Evolutionary conservation across 2,888 invertebrate genomes (phyloP).

Genomic region (Miltochrista miniata): DNA sequence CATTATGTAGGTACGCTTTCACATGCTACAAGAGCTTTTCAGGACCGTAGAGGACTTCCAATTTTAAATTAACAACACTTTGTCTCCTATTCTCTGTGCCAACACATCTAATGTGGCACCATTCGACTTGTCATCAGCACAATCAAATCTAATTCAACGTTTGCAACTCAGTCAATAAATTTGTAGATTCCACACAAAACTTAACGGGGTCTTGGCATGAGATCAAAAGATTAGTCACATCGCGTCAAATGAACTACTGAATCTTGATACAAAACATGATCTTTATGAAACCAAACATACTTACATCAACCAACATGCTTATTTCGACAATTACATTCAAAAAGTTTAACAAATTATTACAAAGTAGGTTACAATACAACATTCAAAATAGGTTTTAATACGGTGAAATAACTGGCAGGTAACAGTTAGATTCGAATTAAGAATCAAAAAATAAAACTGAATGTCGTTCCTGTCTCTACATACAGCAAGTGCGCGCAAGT

Average conservation of each 20-base stretch:
- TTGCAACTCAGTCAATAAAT: constrained; percentile 30
- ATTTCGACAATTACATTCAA: neutral
- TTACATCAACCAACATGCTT: neutral
- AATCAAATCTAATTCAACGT: constrained; percentile 33
- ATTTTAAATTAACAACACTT: constrained; percentile 26
- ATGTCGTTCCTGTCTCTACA: constrained; percentile 63
- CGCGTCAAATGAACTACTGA: constrained; percentile 20
- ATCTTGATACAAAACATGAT: neutral
- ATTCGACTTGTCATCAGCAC: constrained; percentile 12
- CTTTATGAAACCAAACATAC: neutral
- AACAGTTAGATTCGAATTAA: constrained; percentile 55
- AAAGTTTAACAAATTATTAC: neutral
- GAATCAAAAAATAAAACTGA: constrained; percentile 65
- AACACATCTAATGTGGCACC: constrained; percentile 1
- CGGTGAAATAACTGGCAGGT: constrained; percentile 51
- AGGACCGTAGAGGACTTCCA: constrained; percentile 45
- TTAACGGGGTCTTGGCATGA: constrained; percentile 39
- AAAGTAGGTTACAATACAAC: neutral
- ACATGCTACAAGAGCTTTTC: constrained; percentile 55
- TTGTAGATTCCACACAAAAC: constrained; percentile 30
- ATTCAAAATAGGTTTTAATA: constrained; percentile 15
- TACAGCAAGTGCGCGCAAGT: constrained; percentile 75
- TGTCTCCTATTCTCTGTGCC: constrained; percentile 4
- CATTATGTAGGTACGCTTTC: constrained; percentile 64
- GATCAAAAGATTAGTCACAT: constrained; percentile 43